Conservation (phyloP, 2,113 vertebrate species). For the Semicossyphus pulcher region DNA sequence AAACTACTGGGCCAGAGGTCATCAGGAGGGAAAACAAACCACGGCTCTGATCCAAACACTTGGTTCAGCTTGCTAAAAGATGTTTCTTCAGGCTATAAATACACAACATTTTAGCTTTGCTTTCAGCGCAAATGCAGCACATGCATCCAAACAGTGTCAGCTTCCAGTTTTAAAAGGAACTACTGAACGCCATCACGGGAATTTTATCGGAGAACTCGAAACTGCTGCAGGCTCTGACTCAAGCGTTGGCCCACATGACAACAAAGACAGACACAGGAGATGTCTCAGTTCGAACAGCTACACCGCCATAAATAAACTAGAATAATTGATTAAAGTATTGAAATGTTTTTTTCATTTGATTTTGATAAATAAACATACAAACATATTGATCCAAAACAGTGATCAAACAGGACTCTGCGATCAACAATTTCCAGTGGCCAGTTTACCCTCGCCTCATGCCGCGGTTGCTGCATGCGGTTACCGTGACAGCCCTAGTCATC, state of each 20-base stretch:
- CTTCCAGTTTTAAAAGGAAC: background rate
- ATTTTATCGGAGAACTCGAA: too few species aligned
- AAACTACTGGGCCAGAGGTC: conserved; percentile 64
- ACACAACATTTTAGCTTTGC: background rate
- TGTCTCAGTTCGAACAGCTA: background rate
- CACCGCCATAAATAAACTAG: too few species aligned
- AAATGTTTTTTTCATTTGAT: too few species aligned
- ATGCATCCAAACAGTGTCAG: background rate
- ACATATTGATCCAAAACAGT: too few species aligned
- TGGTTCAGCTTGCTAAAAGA: background rate
- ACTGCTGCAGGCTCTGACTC: too few species aligned
- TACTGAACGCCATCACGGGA: background rate
- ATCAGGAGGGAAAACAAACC: conserved; percentile 24
- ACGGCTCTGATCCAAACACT: conserved; percentile 15
- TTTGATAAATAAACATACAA: too few species aligned
- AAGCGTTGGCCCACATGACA: background rate
- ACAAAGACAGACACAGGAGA: background rate
- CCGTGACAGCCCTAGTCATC: too few species aligned
- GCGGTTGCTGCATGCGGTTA: too few species aligned
- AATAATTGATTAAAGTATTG: too few species aligned
- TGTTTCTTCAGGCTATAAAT: background rate
- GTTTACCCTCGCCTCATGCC: too few species aligned
- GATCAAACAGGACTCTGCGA: too few species aligned
- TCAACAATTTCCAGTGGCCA: too few species aligned
- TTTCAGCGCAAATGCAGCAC: background rate